Evolutionary conservation across 2,888 invertebrate genomes (phyloP).

Genomic region (Yponomeuta evonymella): DNA sequence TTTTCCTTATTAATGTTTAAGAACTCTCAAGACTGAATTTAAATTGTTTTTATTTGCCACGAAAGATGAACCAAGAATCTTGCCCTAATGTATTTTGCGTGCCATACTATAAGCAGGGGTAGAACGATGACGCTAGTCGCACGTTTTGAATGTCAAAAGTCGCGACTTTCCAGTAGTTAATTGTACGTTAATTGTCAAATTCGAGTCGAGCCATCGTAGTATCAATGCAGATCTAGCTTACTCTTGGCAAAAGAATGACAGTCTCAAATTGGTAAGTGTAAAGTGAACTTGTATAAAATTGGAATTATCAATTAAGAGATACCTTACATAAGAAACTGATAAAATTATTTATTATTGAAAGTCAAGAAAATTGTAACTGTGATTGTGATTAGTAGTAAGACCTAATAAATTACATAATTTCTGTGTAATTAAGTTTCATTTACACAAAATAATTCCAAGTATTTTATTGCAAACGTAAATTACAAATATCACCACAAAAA

Average conservation of each 20-base stretch:
- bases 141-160: no score
- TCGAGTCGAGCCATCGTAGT: no score
- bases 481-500: no score
- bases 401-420: neutral
- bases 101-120: neutral
- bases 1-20: neutral
- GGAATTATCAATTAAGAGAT: neutral
- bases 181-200: no score
- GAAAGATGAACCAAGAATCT: neutral
- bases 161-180: no score
- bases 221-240: no score
- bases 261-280: neutral
- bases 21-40: conserved; percentile 1
- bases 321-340: neutral
- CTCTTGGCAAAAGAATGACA: no score
- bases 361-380: conserved; percentile 8
- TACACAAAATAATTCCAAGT: neutral
- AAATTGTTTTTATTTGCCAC: neutral
- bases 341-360: conserved; percentile 2
- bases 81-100: conserved; percentile 4
- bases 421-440: neutral
- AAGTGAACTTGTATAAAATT: neutral
- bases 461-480: no score
- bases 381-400: conserved; percentile 5
- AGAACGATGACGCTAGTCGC: no score